phyloP scores from a whole-genome alignment of 2,113 vertebrate genomes.

The Agapornis roseicollis region DNA sequence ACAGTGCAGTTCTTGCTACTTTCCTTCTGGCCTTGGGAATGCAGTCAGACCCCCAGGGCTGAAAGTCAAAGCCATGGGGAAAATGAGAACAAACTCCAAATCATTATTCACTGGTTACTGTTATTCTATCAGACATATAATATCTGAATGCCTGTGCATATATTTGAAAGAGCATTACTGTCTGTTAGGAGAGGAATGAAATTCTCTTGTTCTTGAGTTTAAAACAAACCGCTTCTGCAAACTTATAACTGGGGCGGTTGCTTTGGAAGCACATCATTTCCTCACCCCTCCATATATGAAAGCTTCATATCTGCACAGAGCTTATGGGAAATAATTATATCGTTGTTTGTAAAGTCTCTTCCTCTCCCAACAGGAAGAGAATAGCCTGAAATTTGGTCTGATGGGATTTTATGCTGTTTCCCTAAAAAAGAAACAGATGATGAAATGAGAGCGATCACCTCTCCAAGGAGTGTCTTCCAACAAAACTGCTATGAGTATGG shows the following conservation, averaged over 20 bases:
- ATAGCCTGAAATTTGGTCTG: neutral
- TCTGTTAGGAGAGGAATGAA: neutral
- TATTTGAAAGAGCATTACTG: neutral
- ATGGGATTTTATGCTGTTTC: neutral
- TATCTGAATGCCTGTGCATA: neutral
- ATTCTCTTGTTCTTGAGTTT: neutral
- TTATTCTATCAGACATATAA: neutral
- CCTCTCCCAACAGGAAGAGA: neutral
- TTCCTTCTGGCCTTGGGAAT: neutral
- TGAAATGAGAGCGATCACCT: neutral
- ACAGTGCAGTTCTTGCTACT: neutral
- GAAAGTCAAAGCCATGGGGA: neutral
- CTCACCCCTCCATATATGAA: neutral
- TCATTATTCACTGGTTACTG: neutral
- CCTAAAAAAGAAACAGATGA: neutral
- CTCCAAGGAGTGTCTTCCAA: neutral
- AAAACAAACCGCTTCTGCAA: neutral
- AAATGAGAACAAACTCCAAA: neutral
- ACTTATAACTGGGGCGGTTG: neutral
- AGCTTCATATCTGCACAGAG: neutral
- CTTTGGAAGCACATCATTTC: neutral
- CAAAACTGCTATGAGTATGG: neutral
- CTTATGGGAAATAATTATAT: neutral
- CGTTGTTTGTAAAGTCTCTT: neutral
- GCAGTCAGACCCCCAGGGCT: neutral